Evolutionary conservation across 2,888 invertebrate genomes (phyloP).

Genomic region (Meloe dianella): DNA sequence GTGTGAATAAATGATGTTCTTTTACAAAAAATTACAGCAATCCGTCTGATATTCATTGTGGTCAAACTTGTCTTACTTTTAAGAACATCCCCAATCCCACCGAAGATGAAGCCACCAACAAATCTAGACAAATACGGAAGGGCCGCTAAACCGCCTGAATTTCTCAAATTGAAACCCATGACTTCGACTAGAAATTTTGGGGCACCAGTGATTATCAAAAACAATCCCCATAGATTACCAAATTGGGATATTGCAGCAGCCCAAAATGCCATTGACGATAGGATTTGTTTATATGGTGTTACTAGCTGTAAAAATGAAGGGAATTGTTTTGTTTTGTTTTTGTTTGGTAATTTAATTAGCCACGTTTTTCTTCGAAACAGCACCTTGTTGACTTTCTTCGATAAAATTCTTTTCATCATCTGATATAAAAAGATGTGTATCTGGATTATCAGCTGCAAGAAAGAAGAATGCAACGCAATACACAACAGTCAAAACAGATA

Average conservation of each 20-base stretch:
- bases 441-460: slow-evolving; percentile 69
- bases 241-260: slow-evolving; percentile 40
- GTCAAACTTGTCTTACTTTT: no score
- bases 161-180: slow-evolving; percentile 43
- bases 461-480: slow-evolving; percentile 69
- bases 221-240: slow-evolving; percentile 45
- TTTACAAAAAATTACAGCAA: slow-evolving; percentile 45
- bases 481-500: slow-evolving; percentile 67
- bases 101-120: slow-evolving; percentile 38
- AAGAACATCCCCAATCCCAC: no score
- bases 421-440: slow-evolving; percentile 67
- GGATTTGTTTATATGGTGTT: slow-evolving; percentile 17
- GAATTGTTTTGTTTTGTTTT: slow-evolving; percentile 1
- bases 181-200: slow-evolving; percentile 44
- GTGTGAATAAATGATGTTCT: slow-evolving; percentile 18
- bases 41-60: no score
- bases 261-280: slow-evolving; percentile 36
- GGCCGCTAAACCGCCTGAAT: no score
- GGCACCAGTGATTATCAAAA: slow-evolving; percentile 36
- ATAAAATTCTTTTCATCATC: slow-evolving; percentile 70
- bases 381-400: slow-evolving; percentile 38
- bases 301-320: no score
- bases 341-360: not conserved
- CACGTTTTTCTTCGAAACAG: slow-evolving; percentile 44
- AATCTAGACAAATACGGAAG: slow-evolving; percentile 44